A percentile compares a stretch with the other conserved stretches of the same genome.
Conservation (phyloP, 2,888 invertebrate species). For the Orthonychiurus folsomi region DNA sequence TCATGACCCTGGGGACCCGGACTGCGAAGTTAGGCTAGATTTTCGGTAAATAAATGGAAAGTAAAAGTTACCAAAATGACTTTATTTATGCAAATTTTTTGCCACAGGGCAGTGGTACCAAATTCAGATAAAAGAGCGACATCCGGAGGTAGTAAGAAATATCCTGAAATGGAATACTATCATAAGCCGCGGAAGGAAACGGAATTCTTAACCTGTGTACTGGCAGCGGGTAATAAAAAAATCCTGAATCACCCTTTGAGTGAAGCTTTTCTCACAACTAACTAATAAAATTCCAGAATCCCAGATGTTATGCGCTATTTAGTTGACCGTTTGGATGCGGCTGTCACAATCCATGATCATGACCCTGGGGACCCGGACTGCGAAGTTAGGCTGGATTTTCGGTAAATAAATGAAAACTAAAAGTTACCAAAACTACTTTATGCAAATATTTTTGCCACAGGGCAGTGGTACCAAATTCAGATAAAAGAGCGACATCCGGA, state of each 20-base stretch:
- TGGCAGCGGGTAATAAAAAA: conserved; percentile 80
- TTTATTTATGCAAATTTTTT: no score
- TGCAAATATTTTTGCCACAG: no score
- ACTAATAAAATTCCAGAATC: no score
- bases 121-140: conserved; percentile 23
- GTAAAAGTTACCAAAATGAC: no score
- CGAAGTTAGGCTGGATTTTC: conserved; percentile 61
- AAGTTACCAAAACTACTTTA: background rate
- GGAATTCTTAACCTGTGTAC: conserved; percentile 74
- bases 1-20: conserved; percentile 75
- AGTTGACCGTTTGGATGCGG: conserved; percentile 66
- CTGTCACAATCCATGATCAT: conserved; percentile 69
- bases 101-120: conserved; percentile 30
- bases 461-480: conserved; percentile 29
- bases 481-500: conserved; percentile 19
- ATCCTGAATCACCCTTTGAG: conserved; percentile 76
- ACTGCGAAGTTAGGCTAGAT: conserved; percentile 68
- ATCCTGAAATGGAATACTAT: conserved; percentile 18
- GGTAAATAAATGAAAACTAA: conserved; percentile 17
- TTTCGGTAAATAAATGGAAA: conserved; percentile 46
- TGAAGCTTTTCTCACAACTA: conserved; percentile 77
- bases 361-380: conserved; percentile 79
- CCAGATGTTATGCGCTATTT: conserved; percentile 76
- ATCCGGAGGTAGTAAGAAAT: conserved; percentile 16
- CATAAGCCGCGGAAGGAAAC: conserved; percentile 52